Evolutionary conservation across 2,113 vertebrate genomes (phyloP).

Genomic region (Elgaria multicarinata): DNA sequence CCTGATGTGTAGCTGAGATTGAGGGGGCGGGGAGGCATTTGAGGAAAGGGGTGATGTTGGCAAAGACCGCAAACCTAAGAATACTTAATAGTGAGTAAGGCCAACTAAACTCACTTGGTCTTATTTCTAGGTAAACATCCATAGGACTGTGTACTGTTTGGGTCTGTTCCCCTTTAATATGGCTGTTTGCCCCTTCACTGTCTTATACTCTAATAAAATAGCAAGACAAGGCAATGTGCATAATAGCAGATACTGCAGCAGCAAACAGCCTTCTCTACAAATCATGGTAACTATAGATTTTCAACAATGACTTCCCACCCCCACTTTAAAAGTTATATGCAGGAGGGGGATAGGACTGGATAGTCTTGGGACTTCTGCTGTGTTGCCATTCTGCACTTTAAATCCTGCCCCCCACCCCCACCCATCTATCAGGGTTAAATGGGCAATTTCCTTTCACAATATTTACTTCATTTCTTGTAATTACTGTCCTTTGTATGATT

Average conservation of each 20-base stretch:
- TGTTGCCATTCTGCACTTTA: slow-evolving; percentile 22
- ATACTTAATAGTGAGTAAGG: neutral
- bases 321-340: neutral
- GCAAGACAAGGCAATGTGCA: neutral
- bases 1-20: neutral
- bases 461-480: neutral
- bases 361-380: slow-evolving; percentile 12
- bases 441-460: neutral
- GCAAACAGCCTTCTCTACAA: neutral
- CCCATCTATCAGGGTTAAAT: neutral
- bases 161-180: neutral
- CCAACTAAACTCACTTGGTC: neutral
- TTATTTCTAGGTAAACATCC: neutral
- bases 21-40: neutral
- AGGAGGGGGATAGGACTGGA: neutral
- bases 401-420: neutral
- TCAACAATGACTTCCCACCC: neutral
- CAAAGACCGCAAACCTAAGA: neutral
- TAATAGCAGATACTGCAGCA: neutral
- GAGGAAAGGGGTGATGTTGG: neutral
- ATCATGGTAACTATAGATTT: neutral
- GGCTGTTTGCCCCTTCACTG: neutral
- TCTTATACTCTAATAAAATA: neutral
- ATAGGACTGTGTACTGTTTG: neutral
- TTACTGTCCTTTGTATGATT: neutral